phyloP scores from a whole-genome alignment of 2,797 vertebrate species.

The Oryzias sinensis region DNA sequence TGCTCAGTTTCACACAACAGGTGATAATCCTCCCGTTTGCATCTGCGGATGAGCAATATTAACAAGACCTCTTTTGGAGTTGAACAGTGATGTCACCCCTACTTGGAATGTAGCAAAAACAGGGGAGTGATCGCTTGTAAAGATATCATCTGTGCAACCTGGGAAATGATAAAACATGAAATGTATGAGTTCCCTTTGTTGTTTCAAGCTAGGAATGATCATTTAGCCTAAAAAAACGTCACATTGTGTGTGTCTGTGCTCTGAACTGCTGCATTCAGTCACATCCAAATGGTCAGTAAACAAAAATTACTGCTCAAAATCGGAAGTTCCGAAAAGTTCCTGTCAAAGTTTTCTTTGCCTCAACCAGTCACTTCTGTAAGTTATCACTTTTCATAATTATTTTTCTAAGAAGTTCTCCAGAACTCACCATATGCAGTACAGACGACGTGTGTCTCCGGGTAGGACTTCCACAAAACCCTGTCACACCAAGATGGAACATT shows the following conservation, averaged over 20 bases:
- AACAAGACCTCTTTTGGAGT: conserved; percentile 76
- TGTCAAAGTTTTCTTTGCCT: background rate
- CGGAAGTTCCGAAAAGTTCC: background rate
- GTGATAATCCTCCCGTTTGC: conserved; percentile 10
- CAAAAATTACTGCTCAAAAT: conserved; percentile 58
- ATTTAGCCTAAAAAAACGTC: too few relatives aligned
- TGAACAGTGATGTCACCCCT: conserved; percentile 70
- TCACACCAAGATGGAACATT: conserved; percentile 88
- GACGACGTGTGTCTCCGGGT: conserved; percentile 77
- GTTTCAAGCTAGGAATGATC: conserved; percentile 4
- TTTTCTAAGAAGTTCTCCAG: background rate
- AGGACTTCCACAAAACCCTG: conserved; percentile 84
- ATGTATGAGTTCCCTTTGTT: background rate
- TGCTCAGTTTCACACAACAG: conserved; percentile 9
- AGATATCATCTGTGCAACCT: conserved; percentile 87
- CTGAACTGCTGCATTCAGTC: conserved; percentile 15
- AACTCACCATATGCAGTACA: conserved; percentile 83
- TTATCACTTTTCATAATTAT: background rate
- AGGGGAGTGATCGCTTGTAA: conserved; percentile 85
- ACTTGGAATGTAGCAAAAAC: conserved; percentile 85
- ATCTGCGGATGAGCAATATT: conserved; percentile 11
- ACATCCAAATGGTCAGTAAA: conserved; percentile 24
- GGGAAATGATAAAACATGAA: conserved; percentile 23
- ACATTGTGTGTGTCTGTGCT: background rate
- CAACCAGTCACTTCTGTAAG: background rate